phyloP scores from a whole-genome alignment of 2,113 vertebrate species.

The Callospermophilus lateralis region DNA sequence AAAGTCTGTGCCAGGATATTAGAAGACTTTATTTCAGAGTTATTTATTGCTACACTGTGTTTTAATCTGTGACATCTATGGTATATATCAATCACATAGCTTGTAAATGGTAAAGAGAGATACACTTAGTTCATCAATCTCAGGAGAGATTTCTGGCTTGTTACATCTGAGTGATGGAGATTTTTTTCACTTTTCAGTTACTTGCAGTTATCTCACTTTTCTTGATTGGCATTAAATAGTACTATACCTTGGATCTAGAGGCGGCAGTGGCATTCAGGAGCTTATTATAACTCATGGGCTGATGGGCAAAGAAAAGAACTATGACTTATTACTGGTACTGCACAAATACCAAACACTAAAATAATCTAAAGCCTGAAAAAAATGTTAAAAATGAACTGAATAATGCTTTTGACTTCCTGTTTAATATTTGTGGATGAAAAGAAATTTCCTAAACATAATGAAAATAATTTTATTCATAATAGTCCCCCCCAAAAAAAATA shows the following conservation, averaged over 20 bases:
- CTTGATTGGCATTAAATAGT: slow-evolving; percentile 48
- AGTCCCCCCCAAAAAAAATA: too few species aligned
- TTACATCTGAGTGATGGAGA: slow-evolving; percentile 14
- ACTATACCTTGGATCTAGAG: not conserved
- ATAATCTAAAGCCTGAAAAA: not conserved
- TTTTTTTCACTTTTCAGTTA: slow-evolving; percentile 32
- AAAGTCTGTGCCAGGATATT: not conserved
- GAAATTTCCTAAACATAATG: too few species aligned
- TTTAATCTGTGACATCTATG: not conserved
- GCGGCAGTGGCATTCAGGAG: not conserved
- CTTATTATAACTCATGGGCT: not conserved
- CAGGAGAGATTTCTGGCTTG: slow-evolving; percentile 2
- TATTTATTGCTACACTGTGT: not conserved
- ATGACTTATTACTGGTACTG: not conserved
- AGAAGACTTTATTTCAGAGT: not conserved
- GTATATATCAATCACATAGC: not conserved
- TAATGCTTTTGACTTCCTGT: not conserved
- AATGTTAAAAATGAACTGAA: not conserved
- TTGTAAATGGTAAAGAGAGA: slow-evolving; percentile 45
- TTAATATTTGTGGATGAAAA: not conserved
- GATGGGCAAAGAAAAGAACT: not conserved
- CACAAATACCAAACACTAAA: not conserved
- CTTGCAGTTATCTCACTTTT: slow-evolving; percentile 43
- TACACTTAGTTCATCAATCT: not conserved
- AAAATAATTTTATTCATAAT: too few species aligned